These are phyloP conservation scores for Paramormyrops hopkinsi DNA, from an alignment of 2,797 vertebrate species.

Conservation along the genomic window DNA sequence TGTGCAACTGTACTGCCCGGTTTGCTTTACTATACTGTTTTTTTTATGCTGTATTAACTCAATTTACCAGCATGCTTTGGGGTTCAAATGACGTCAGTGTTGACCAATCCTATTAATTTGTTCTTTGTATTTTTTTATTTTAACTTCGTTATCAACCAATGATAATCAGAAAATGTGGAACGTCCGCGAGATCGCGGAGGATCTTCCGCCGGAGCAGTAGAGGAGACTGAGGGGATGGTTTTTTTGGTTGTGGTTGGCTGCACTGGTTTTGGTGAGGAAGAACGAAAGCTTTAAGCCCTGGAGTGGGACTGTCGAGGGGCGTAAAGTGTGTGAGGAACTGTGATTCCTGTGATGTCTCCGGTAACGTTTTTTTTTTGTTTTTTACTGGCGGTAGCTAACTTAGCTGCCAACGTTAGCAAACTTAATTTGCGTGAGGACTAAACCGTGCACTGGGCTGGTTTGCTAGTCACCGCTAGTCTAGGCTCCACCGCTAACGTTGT, in stretches of 20 bases:
- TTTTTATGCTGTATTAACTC: neutral
- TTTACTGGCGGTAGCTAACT: neutral
- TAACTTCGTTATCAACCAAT: no score
- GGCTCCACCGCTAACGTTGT: neutral
- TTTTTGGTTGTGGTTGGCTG: no score
- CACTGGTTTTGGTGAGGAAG: no score
- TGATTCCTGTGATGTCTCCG: neutral
- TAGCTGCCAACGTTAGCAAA: neutral
- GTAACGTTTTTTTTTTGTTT: neutral
- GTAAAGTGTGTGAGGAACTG: neutral
- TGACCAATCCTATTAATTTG: no score
- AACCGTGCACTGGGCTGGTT: neutral
- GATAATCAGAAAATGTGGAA: no score
- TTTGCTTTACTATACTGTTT: no score
- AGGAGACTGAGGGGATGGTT: no score
- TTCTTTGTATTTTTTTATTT: no score
- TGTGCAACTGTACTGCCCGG: no score
- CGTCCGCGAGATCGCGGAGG: no score
- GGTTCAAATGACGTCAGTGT: neutral
- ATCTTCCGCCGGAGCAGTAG: no score
- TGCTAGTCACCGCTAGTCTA: neutral
- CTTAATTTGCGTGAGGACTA: neutral
- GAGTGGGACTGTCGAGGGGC: neutral
- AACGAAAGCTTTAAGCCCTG: neutral
- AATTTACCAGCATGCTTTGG: neutral